A percentile compares a stretch with the other conserved stretches of the same genome.
phyloP scores from a whole-genome alignment of 2,113 vertebrate genomes.

The Pongo abelii region DNA sequence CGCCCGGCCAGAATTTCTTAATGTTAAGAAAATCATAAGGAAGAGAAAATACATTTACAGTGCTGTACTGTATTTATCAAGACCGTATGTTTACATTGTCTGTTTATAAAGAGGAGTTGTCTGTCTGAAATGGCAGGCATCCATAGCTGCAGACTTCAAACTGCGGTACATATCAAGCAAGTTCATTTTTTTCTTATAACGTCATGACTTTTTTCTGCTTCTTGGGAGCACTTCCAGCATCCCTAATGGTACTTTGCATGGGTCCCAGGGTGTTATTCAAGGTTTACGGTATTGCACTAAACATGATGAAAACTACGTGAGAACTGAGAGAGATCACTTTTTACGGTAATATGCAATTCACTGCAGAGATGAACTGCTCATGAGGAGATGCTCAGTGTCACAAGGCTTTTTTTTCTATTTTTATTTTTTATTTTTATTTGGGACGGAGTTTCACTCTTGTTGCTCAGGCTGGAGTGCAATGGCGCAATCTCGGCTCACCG shows the following conservation, averaged over 20 bases:
- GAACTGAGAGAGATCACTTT: not conserved
- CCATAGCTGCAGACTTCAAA: not conserved
- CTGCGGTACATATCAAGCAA: not conserved
- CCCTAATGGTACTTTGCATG: not conserved
- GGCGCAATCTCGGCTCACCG: too few species aligned
- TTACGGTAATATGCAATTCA: not conserved
- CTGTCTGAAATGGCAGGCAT: not conserved
- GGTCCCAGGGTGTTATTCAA: not conserved
- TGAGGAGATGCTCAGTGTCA: not conserved
- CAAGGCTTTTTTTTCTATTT: not conserved
- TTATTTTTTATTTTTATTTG: too few species aligned
- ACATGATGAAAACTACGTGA: not conserved
- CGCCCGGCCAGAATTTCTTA: not conserved
- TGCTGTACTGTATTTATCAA: not conserved
- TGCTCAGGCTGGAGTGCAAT: too few species aligned
- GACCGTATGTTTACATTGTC: not conserved
- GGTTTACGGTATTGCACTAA: not conserved
- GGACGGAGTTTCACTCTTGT: too few species aligned
- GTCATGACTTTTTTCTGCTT: not conserved
- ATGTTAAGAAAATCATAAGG: not conserved
- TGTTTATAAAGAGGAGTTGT: not conserved
- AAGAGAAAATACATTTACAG: not conserved
- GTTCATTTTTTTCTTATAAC: not conserved
- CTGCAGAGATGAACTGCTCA: not conserved
- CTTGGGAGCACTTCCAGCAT: not conserved